phyloP scores from a whole-genome alignment of 1,140 invertebrate species.

The Dryas iulia region DNA sequence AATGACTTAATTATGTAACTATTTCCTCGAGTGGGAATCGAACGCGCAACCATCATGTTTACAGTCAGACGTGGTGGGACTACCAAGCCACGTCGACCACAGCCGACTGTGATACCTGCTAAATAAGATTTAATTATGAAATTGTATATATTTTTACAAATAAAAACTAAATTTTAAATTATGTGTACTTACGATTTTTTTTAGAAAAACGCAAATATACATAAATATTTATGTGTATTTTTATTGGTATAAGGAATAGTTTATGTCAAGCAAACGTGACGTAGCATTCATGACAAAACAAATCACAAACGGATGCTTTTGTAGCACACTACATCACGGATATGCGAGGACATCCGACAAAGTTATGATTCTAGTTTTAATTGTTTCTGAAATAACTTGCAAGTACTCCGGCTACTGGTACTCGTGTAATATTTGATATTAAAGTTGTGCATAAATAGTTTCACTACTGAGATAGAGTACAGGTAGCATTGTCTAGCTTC shows the following conservation, averaged over 20 bases:
- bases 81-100: too few relatives aligned
- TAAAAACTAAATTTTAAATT: too few relatives aligned
- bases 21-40: too few relatives aligned
- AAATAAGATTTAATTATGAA: too few relatives aligned
- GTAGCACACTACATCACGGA: neutral
- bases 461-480: neutral
- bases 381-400: constrained; percentile 20
- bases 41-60: too few relatives aligned
- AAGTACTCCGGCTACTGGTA: neutral
- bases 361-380: constrained; percentile 20
- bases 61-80: too few relatives aligned
- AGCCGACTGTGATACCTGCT: too few relatives aligned
- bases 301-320: constrained; percentile 5
- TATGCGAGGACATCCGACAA: constrained; percentile 11
- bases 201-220: neutral
- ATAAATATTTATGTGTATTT: neutral
- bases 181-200: neutral
- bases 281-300: neutral
- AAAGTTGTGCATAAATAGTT: neutral
- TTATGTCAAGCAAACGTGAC: neutral
- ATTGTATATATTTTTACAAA: too few relatives aligned
- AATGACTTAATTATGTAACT: too few relatives aligned
- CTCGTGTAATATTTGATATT: neutral
- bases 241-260: neutral
- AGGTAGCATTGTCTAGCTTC: neutral